Conservation (phyloP, 2,888 invertebrate genomes). For the Embidobia sp. region DNA sequence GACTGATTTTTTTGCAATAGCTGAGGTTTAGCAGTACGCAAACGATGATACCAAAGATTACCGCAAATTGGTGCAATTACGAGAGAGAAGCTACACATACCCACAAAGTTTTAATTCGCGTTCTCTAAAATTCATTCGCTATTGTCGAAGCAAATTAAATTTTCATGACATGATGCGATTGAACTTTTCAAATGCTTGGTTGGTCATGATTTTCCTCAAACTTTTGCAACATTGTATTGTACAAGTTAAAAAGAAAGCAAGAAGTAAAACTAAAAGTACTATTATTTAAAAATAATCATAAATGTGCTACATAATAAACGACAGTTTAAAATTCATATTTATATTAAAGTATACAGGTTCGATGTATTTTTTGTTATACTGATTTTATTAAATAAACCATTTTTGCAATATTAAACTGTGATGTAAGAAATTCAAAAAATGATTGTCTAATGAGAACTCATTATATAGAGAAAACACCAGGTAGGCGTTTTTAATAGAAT, state of each 20-base stretch:
- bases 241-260: not conserved
- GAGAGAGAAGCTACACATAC: not conserved
- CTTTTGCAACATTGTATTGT: not conserved
- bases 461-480: too few species aligned
- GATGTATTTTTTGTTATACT: too few species aligned
- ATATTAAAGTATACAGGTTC: too few species aligned
- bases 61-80: constrained; percentile 13
- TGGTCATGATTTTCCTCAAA: not conserved
- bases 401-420: too few species aligned
- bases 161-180: constrained; percentile 12
- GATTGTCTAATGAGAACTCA: too few species aligned
- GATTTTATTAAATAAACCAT: too few species aligned
- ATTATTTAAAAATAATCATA: too few species aligned
- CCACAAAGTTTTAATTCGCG: constrained; percentile 26
- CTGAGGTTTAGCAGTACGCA: not conserved
- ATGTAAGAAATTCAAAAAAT: too few species aligned
- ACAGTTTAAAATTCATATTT: too few species aligned
- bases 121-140: constrained; percentile 35
- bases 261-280: too few species aligned
- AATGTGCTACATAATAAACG: too few species aligned
- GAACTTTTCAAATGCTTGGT: constrained; percentile 6
- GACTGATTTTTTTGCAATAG: not conserved
- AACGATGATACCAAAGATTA: constrained; percentile 6
- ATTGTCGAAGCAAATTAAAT: constrained; percentile 9
- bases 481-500: too few species aligned